Conservation (phyloP, 2,113 vertebrate genomes). For the Phyllopteryx taeniolatus region DNA sequence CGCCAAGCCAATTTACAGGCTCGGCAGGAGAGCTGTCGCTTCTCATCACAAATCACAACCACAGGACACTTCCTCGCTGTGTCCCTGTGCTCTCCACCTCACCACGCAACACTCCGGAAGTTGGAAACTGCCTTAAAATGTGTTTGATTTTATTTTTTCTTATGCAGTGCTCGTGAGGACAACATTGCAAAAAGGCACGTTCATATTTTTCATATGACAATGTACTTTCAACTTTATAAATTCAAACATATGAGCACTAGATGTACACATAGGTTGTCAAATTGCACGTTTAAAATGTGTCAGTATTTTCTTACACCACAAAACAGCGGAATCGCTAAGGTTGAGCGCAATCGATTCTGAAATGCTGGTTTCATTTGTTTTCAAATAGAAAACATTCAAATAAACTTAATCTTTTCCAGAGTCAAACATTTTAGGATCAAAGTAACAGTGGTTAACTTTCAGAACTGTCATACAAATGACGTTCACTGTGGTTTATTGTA, state of each 20-base stretch:
- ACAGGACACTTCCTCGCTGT: constrained; percentile 59
- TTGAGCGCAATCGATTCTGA: too few relatives aligned
- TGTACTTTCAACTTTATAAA: neutral
- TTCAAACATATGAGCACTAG: neutral
- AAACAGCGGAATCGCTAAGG: too few relatives aligned
- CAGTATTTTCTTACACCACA: neutral
- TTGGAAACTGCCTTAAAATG: constrained; percentile 37
- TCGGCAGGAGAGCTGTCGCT: constrained; percentile 68
- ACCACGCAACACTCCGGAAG: constrained; percentile 39
- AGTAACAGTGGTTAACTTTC: too few relatives aligned
- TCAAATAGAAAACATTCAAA: too few relatives aligned
- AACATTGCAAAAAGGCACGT: neutral
- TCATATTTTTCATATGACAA: neutral
- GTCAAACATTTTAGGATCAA: too few relatives aligned
- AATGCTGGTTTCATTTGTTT: neutral
- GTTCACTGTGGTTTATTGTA: too few relatives aligned
- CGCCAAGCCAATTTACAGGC: constrained; percentile 73
- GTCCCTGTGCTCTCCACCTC: constrained; percentile 46
- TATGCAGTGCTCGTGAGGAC: constrained; percentile 2
- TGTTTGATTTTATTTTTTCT: constrained; percentile 4
- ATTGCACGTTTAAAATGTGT: too few relatives aligned
- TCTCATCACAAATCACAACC: constrained; percentile 70
- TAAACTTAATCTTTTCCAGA: too few relatives aligned
- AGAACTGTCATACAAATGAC: too few relatives aligned
- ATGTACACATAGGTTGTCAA: neutral